Evolutionary conservation across 2,888 invertebrate species (phyloP), one percentile per base, ranked within the genome.

Genomic region (Chrysolina oricalcia): DNA sequence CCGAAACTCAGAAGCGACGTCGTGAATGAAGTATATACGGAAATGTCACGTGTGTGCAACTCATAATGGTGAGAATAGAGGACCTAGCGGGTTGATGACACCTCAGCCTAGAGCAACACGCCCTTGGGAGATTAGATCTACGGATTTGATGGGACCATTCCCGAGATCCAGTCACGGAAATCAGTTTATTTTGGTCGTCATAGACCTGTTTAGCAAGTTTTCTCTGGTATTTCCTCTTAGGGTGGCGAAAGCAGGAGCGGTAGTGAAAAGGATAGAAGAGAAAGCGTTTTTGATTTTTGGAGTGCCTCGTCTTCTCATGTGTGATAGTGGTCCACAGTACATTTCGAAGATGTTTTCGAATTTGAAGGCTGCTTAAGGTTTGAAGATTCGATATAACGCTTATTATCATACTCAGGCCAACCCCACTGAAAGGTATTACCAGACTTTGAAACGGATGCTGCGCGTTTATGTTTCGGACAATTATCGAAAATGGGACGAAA

Each of bases 261-360:
- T n/a, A n/a, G n/a, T n/a, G n/a, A n/a, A n/a, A n/a, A n/a, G n/a
- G n/a, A n/a, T n/a, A n/a, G n/a, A n/a, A n/a, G n/a, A n/a, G n/a
- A n/a, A n/a, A n/a, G n/a, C n/a, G n/a, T n/a, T 56, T 70, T 74
- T 81, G 17, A 23, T 80, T 41, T 81, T 74, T 74, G 82, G 80
- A 8, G 73, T 73, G 0, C 64, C 66, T 2, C 23, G 40, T 10
- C 19, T 50, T 13, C 35, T 75, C 17, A 67, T 41, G 46, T 77
- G 71, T 64, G 81, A 81, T 48, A 81, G 81, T 72, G 81, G 80
- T 1, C 70, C 67, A 3, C 84, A 84, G 62, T 85, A 81, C 74
- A 48, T 0, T 5, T 64, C 64, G n/a, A 50, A 71, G n/a, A 56
- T 48, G 19, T 67, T 62, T 13, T 13, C 21, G 40, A 74, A 74